These are phyloP conservation scores for Lanius collurio DNA, from an alignment of 2,113 vertebrate genomes.

Conservation along the genomic window DNA sequence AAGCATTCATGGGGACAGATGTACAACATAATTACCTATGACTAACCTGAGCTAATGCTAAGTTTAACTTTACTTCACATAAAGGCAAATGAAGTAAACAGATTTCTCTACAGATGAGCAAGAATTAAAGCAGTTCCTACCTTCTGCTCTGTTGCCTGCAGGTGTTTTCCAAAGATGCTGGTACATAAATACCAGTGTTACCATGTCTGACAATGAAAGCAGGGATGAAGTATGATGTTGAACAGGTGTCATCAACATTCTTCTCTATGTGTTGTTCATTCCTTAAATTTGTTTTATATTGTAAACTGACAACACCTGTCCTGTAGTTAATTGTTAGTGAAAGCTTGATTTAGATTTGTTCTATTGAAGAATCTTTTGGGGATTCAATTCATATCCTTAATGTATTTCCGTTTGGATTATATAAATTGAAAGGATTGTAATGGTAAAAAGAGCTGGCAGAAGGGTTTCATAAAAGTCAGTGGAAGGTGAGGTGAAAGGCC, in stretches of 20 bases:
- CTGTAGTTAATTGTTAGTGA: not conserved
- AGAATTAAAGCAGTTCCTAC: not conserved
- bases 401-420: not conserved
- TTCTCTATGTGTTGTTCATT: not conserved
- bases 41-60: constrained; percentile 25
- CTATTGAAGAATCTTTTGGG: not conserved
- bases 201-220: not conserved
- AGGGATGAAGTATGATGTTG: not conserved
- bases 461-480: not conserved
- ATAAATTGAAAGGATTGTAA: not conserved
- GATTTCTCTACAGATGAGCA: not conserved
- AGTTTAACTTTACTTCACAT: constrained; percentile 11
- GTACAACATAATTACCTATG: not conserved
- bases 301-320: not conserved
- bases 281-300: not conserved
- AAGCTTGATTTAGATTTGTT: not conserved
- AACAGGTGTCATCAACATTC: not conserved
- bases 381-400: not conserved
- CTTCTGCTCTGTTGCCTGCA: not conserved
- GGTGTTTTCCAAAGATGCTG: not conserved
- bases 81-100: constrained; percentile 5
- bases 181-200: not conserved
- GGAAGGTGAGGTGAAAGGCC: not conserved
- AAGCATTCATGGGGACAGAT: not conserved
- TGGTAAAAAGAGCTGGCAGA: not conserved